These are phyloP conservation scores for Leucophenga montana DNA, from an alignment of 2,888 invertebrate species.

Conservation along the genomic window DNA sequence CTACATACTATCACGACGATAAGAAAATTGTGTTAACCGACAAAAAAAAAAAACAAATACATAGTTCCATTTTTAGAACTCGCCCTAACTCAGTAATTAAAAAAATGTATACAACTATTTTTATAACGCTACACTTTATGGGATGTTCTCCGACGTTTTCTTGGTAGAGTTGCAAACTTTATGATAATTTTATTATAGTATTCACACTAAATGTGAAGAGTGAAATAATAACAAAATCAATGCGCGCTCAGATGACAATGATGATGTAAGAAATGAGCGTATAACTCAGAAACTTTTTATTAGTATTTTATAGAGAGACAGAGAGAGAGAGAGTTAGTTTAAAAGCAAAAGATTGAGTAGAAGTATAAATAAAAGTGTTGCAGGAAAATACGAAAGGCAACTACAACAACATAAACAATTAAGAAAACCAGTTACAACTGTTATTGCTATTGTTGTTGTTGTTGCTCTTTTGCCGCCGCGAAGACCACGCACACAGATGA, in stretches of 20 bases:
- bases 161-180: too few relatives aligned
- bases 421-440: slow-evolving; percentile 55
- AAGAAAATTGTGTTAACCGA: too few relatives aligned
- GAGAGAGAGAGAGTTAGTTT: background rate
- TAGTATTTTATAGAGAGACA: background rate
- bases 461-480: slow-evolving; percentile 15
- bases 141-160: background rate
- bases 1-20: too few relatives aligned
- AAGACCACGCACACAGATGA: background rate
- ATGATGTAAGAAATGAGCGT: slow-evolving; percentile 33
- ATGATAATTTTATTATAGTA: too few relatives aligned
- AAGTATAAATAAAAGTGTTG: background rate
- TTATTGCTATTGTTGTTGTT: slow-evolving; percentile 45
- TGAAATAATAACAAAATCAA: background rate
- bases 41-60: too few relatives aligned
- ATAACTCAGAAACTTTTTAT: background rate
- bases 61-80: too few relatives aligned
- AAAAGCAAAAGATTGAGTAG: background rate
- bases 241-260: slow-evolving; percentile 5
- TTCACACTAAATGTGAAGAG: background rate
- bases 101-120: too few relatives aligned
- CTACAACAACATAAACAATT: slow-evolving; percentile 36
- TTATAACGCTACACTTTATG: too few relatives aligned
- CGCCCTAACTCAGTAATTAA: too few relatives aligned
- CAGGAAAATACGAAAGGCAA: slow-evolving; percentile 27